phyloP scores from a whole-genome alignment of 2,113 vertebrate genomes.

The Mesoclemmys tuberculata region DNA sequence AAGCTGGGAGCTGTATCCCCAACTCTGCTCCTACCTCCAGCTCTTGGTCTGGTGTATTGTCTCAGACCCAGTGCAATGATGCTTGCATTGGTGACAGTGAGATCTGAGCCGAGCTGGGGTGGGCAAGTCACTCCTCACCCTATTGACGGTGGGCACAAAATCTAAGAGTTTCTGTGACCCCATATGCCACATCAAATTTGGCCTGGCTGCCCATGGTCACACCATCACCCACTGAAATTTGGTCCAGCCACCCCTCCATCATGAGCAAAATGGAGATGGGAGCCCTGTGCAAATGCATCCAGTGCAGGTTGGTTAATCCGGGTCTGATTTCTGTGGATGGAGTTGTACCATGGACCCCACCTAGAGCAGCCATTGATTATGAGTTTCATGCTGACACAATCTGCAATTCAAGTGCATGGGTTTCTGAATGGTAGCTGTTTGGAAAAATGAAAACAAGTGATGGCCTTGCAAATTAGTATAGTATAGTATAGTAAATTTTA shows the following conservation, averaged over 20 bases:
- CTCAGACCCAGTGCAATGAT: not conserved
- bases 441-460: conserved; percentile 62
- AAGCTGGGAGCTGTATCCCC: not conserved
- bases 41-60: not conserved
- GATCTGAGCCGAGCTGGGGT: not conserved
- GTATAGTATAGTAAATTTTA: conserved; percentile 53
- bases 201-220: not conserved
- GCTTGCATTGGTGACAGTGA: not conserved
- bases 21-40: not conserved
- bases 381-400: conserved; percentile 56
- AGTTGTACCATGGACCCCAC: too few relatives aligned
- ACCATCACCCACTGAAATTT: not conserved
- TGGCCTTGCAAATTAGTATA: conserved; percentile 33
- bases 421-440: conserved; percentile 60
- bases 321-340: too few relatives aligned
- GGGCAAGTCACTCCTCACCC: not conserved
- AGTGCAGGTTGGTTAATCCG: too few relatives aligned
- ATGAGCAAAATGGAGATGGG: too few relatives aligned
- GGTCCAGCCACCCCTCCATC: not conserved
- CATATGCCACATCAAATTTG: not conserved
- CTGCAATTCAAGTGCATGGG: conserved; percentile 42
- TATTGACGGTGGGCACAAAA: not conserved
- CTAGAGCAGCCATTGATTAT: not conserved
- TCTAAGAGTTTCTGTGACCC: not conserved
- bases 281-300: too few relatives aligned